These are phyloP conservation scores for Lophochroa leadbeateri DNA, from an alignment of 2,113 vertebrate species.

Conservation along the genomic window DNA sequence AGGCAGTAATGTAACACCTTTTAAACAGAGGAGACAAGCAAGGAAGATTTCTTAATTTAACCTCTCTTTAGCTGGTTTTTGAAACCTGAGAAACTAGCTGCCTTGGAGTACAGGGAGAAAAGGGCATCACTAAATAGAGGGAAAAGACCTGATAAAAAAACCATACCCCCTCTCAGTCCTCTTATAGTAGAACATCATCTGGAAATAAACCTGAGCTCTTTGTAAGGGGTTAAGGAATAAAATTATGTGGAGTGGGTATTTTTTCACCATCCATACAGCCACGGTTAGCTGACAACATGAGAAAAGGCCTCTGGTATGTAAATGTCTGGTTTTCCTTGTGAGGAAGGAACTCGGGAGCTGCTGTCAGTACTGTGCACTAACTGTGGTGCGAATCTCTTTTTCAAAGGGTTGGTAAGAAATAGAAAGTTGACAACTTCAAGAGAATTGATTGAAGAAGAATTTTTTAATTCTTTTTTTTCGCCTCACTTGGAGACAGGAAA, in stretches of 20 bases:
- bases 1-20: neutral
- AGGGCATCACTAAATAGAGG: neutral
- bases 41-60: neutral
- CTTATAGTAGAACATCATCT: neutral
- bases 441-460: neutral
- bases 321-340: neutral
- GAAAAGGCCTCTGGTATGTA: neutral
- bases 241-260: neutral
- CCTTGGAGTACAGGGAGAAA: neutral
- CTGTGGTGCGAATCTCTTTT: neutral
- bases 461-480: neutral
- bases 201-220: neutral
- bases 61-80: neutral
- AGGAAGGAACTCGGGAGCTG: neutral
- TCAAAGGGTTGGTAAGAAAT: neutral
- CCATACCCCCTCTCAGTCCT: neutral
- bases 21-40: neutral
- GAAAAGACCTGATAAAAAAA: neutral
- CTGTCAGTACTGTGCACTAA: neutral
- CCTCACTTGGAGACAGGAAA: neutral
- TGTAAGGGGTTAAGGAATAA: neutral
- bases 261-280: neutral
- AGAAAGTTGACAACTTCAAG: neutral
- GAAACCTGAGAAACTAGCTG: neutral
- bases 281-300: neutral